Evolutionary conservation across 2,797 vertebrate genomes (phyloP), one percentile per base, ranked within the genome.

Genomic region (Emydoidea blandingii): DNA sequence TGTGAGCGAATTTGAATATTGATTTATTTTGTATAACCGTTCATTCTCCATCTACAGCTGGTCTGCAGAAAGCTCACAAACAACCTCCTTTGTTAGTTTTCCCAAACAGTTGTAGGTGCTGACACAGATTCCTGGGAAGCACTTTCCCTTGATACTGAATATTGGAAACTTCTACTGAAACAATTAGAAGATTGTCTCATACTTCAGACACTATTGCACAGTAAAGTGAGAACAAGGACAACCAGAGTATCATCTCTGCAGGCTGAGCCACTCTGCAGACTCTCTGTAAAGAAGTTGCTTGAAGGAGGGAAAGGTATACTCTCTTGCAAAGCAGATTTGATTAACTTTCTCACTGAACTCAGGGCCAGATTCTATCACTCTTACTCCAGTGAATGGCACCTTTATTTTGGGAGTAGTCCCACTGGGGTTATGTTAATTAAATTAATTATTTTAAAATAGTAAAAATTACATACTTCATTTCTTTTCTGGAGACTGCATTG

Each of bases 151-250:
- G 99, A 99, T 97, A 97, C 99, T 54, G 99, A 99, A 96, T 99
- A 99, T 97, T 99, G 99, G 99, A 98, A 98, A 89, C 99, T 99
- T 93, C 98, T 99, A 93, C 98, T 99, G 88, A 98, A 98, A 49
- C 99, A 99, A 98, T 97, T 99, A 89, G 99, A 99, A 96, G 99
- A 99, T n/a, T 98, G 99, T 72, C 97, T 99, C 91, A 98, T 99
- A 59, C 98, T 99, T 89, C 99, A 99, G 98, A 99, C 99, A 1
- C 98, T 99, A 85, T 98, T 99, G 90, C 98, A 99, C 49, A 98
- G 99, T 97, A 97, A 93, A 95, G 86, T 85, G 27, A 91, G 50
- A 79, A 59, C 94, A 53, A 97, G 44, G 90, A 97, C 57, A 86
- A 97, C 90, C 94, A 98, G 76, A 95, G 97, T 82, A 93, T 98